phyloP scores from a whole-genome alignment of 2,113 vertebrate species.

The Pelmatolapia mariae region DNA sequence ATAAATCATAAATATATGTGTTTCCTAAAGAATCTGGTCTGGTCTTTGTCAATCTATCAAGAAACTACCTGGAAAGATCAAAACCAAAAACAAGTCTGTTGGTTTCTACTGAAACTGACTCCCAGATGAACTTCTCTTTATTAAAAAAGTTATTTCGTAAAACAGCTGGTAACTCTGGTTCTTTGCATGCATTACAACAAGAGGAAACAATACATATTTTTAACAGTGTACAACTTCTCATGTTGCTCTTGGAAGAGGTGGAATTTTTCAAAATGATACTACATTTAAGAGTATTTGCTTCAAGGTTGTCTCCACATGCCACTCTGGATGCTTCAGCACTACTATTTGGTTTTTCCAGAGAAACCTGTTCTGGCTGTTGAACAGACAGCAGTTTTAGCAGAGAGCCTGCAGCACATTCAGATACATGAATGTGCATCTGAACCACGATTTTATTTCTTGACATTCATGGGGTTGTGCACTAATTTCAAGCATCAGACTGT shows the following conservation, averaged over 20 bases:
- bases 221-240: not conserved
- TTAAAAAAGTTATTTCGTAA: not conserved
- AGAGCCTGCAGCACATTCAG: not conserved
- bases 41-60: not conserved
- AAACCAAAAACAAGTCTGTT: not conserved
- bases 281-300: not conserved
- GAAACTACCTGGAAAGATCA: not conserved
- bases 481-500: not conserved
- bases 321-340: not conserved
- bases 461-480: not conserved
- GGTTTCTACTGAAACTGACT: not conserved
- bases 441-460: not conserved
- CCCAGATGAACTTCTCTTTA: not conserved
- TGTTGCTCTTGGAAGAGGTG: not conserved
- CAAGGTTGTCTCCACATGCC: not conserved
- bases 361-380: not conserved
- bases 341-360: rapidly evolving
- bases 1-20: not conserved
- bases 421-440: not conserved
- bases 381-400: not conserved
- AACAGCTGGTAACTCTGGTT: not conserved
- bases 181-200: not conserved
- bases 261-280: not conserved
- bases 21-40: not conserved
- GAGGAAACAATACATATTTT: not conserved